Evolutionary conservation across 1,140 invertebrate genomes (phyloP), one percentile per base, ranked within the genome.

Genomic region (Drosophila biarmipes): DNA sequence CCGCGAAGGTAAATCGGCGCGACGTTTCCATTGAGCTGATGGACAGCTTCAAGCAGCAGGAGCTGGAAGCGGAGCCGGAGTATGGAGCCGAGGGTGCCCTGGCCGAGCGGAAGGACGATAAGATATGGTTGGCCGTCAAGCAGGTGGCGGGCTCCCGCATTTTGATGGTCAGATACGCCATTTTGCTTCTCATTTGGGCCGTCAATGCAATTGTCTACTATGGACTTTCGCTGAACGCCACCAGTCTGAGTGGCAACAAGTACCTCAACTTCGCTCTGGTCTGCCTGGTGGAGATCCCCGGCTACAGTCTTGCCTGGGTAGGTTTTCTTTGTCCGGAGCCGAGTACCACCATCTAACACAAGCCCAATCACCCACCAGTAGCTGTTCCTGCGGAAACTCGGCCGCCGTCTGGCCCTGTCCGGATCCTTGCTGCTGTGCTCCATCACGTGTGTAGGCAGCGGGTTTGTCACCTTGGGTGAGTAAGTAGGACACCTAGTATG

Each of bases 161-260:
- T 14, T 74, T 94, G 14, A 14, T 94, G 1, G 48, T 90, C 11
- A 89, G 94, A 48, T 92, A 93, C 68, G 40, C 80, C 1, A 90
- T 93, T 6, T 85, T 94, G 43, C 92, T 94, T 27, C 93, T 93
- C 78, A 94, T 92, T 57, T 95, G 93, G 95, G 93, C 94, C 15
- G 94, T 95, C 4, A 95, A 95, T 90, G 93, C 94, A 6, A 94
- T 96, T 57, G 94, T 96, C 2, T 96, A 94, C 76, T 96, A 96
- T 79, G 96, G 95, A 4, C 86, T 96, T 11, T 95, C 95, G 0
- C 92, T 96, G 17, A 96, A 96, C 78, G 94, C 95, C 0, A 95
- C 94, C 3, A 94, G 94, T 71, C 92, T 96, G 38, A 94, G 94
- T 69, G 95, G 95, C 12, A 94, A 95, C 81, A 94, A 94, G 77